phyloP scores from a whole-genome alignment of 2,888 invertebrate genomes.

The Linnaemya tessellans region DNA sequence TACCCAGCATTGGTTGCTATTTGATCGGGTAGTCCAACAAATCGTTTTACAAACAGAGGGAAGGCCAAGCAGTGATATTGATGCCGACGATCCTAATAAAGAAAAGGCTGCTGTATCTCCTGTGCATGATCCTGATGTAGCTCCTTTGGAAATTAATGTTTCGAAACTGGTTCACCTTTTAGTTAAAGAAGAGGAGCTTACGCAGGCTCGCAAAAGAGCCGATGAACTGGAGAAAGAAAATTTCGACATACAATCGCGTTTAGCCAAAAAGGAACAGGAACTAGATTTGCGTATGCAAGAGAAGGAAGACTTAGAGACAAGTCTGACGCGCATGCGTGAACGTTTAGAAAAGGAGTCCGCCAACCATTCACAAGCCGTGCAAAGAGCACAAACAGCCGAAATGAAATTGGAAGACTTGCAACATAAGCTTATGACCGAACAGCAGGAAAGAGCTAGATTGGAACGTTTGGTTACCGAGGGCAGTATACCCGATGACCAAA shows the following conservation, averaged over 20 bases:
- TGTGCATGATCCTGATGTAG: conserved; percentile 90
- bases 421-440: conserved; percentile 88
- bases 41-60: conserved; percentile 91
- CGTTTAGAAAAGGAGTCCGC: conserved; percentile 95
- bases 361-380: conserved; percentile 93
- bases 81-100: conserved; percentile 82
- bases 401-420: conserved; percentile 86
- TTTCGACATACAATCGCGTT: conserved; percentile 91
- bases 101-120: conserved; percentile 77
- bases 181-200: conserved; percentile 96
- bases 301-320: conserved; percentile 95
- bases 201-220: conserved; percentile 93
- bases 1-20: conserved; percentile 96
- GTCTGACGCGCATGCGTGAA: conserved; percentile 91
- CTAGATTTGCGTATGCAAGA: conserved; percentile 94
- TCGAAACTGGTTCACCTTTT: conserved; percentile 94
- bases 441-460: conserved; percentile 91
- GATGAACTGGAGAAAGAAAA: conserved; percentile 95
- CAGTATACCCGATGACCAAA: conserved; percentile 96
- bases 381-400: conserved; percentile 86
- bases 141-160: conserved; percentile 94
- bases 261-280: conserved; percentile 96
- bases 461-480: conserved; percentile 95
- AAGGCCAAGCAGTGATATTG: conserved; percentile 82
- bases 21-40: conserved; percentile 97